Conservation (phyloP, 2,888 invertebrate genomes). For the Apamea crenata region DNA sequence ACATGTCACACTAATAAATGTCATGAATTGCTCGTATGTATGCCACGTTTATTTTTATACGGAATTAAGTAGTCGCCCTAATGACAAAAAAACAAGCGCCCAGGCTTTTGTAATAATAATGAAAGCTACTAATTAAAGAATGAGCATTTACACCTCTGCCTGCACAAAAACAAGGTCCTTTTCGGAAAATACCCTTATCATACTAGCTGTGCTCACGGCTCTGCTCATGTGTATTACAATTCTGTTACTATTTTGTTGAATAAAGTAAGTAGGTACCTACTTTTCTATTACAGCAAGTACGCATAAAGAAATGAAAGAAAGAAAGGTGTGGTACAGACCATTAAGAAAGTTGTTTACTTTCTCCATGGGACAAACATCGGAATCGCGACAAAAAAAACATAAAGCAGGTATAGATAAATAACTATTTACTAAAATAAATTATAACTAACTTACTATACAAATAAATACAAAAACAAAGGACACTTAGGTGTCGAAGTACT, state of each 20-base stretch:
- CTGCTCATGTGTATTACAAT: background rate
- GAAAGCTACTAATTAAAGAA: constrained; percentile 3
- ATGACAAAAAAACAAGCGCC: background rate
- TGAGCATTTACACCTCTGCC: constrained; percentile 15
- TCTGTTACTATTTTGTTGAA: background rate
- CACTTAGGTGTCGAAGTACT: too few relatives aligned
- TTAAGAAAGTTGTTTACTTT: too few relatives aligned
- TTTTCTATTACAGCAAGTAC: too few relatives aligned
- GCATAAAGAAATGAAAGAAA: too few relatives aligned
- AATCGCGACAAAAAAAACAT: too few relatives aligned
- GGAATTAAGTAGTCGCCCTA: background rate
- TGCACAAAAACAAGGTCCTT: background rate
- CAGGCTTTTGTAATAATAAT: background rate
- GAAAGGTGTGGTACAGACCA: too few relatives aligned
- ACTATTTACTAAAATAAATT: too few relatives aligned
- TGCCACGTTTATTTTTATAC: constrained; percentile 3
- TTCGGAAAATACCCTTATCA: background rate
- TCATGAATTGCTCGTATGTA: constrained; percentile 13
- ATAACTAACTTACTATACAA: too few relatives aligned
- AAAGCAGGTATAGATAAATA: too few relatives aligned
- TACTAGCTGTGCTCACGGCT: background rate
- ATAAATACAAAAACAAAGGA: too few relatives aligned
- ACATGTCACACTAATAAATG: constrained; percentile 29
- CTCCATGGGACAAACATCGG: too few relatives aligned
- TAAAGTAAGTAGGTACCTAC: too few relatives aligned